Evolutionary conservation across 2,888 invertebrate species (phyloP).

Genomic region (Drosophila demipolita): DNA sequence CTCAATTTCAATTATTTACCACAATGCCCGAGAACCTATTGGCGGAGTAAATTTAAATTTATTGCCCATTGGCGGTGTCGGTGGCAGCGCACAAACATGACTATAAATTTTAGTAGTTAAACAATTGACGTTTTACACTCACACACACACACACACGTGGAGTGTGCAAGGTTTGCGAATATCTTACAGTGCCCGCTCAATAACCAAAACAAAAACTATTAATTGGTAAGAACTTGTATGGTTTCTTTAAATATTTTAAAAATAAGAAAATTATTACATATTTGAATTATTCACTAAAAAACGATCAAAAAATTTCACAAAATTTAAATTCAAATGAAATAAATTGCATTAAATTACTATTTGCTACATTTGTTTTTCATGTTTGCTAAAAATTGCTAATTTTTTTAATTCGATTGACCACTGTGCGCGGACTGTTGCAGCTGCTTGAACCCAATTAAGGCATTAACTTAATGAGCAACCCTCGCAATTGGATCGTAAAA

Average conservation of each 20-base stretch:
- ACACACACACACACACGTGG: neutral
- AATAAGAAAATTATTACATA: neutral
- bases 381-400: neutral
- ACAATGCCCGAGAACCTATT: constrained; percentile 16
- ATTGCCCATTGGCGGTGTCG: constrained; percentile 52
- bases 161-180: neutral
- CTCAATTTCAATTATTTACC: constrained; percentile 57
- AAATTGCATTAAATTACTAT: neutral
- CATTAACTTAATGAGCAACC: constrained; percentile 30
- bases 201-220: neutral
- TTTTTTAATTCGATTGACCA: neutral
- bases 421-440: neutral
- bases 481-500: constrained; percentile 40
- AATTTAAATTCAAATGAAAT: too few relatives aligned
- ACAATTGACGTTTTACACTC: constrained; percentile 60
- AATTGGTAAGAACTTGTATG: neutral
- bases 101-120: constrained; percentile 67
- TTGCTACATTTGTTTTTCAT: neutral
- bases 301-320: too few relatives aligned
- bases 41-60: constrained; percentile 63
- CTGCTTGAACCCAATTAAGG: neutral
- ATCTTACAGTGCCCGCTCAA: neutral
- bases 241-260: neutral
- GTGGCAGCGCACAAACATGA: constrained; percentile 63
- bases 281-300: too few relatives aligned